Evolutionary conservation across 2,888 invertebrate species (phyloP), one percentile per base, ranked within the genome.

Genomic region (Diaprepes abbreviatus): DNA sequence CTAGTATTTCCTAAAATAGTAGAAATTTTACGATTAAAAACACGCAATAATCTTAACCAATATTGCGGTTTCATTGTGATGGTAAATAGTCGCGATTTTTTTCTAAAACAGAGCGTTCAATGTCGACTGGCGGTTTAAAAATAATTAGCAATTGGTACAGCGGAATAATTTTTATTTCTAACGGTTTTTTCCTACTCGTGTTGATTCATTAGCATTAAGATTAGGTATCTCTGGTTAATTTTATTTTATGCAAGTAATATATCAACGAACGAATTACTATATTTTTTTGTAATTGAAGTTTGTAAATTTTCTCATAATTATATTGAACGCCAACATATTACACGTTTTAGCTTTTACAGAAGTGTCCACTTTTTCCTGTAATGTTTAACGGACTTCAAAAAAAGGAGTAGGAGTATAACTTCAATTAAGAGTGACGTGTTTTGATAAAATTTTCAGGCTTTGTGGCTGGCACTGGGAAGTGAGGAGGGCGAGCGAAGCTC

Each of bases 121-220:
- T 64, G 64, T 50, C 64, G 64, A 64, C 54, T 54, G 24, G 64
- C 54, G 64, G 64, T 64, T 63, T 40, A 40, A 64, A 64, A 64
- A 54, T 40, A 24, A 62, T 62, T 21, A 52, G 36, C 52, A 38
- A 64, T 54, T 64, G 43, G 35, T 43, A 43, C 58, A 38, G 16
- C 33, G 35, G 43, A 58, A 40, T 40, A 24, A 40, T 58, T 58
- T 58, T 64, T 54, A 54, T 54, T 43, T 31, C 52, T 63, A 52
- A 52, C 50, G 24, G 36, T 35, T 36, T 52, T 63, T 36, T 38
- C 58, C 24, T 43, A 58, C 58, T 33, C 33, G 17, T 17, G 14
- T 54, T 21, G 14, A 50, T 14, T 24, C 19, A 45, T 24, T 45
- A 5, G 21, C 19, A 45, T 19, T 10, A 4, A 9, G 24, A 45